Evolutionary conservation across 2,888 invertebrate species (phyloP), one percentile per base, ranked within the genome.

Genomic region (Molanna angustata): DNA sequence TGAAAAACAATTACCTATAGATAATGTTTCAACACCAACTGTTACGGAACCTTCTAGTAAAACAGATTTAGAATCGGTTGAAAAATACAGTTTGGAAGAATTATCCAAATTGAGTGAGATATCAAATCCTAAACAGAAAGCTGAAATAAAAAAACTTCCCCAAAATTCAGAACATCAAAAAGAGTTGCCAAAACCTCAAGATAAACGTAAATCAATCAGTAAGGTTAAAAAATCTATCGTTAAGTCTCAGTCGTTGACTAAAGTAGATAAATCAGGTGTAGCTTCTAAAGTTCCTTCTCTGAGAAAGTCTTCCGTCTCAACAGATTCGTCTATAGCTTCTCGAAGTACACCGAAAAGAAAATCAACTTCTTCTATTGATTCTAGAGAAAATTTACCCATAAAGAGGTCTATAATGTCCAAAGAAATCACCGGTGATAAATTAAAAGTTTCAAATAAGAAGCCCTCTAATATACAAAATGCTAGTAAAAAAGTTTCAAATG

Each of bases 221-320:
- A n/a, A n/a, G n/a, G n/a, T n/a, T n/a, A n/a, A n/a, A n/a, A n/a
- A n/a, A n/a, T n/a, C n/a, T n/a, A n/a, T n/a, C n/a, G n/a, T n/a
- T n/a, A n/a, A n/a, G n/a, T n/a, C n/a, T n/a, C n/a, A n/a, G n/a
- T n/a, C n/a, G n/a, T n/a, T n/a, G n/a, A n/a, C n/a, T n/a, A n/a
- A n/a, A n/a, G n/a, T n/a, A n/a, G n/a, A n/a, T n/a, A n/a, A n/a
- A n/a, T n/a, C n/a, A n/a, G n/a, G 17, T 16, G 37, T 37, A 4
- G 27, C n/a, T 14, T 19, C 43, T 2, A 31, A 13, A 17, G 16
- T 32, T 17, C 19, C 27, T 3, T 40, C 9, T 48, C 4, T 41
- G 13, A 48, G 48, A 19, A 48, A 41, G 32, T 48, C 48, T 31
- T 40, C 48, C n/a, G 16, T 40, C 14, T 48, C 48, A 7, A 21